These are phyloP conservation scores for Pomatostomus ruficeps DNA, from an alignment of 2,113 vertebrate genomes.

Conservation along the genomic window DNA sequence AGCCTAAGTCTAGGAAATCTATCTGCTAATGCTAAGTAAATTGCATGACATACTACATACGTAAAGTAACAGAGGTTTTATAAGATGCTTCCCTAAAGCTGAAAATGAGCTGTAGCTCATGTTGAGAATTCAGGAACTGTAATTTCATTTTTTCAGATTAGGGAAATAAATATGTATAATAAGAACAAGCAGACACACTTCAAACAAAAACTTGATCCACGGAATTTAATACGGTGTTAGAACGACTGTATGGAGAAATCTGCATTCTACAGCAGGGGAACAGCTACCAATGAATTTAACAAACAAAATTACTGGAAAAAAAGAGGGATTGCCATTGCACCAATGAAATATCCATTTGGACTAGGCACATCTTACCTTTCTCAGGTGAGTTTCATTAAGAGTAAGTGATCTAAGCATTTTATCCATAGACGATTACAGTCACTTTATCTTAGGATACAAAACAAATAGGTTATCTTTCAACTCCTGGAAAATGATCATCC, in stretches of 20 bases:
- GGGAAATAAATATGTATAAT: conserved; percentile 83
- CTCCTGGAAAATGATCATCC: not conserved
- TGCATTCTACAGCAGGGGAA: conserved; percentile 62
- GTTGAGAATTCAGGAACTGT: not conserved
- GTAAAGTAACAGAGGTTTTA: not conserved
- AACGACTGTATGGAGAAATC: conserved; percentile 77
- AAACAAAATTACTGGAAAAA: conserved; percentile 85
- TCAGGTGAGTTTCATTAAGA: conserved; percentile 75
- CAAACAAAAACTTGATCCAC: conserved; percentile 76
- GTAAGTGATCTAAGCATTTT: not conserved
- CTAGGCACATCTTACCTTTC: conserved; percentile 63
- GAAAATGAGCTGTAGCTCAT: not conserved
- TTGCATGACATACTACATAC: not conserved
- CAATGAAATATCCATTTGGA: conserved; percentile 83
- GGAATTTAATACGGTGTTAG: conserved; percentile 81
- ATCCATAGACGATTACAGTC: not conserved
- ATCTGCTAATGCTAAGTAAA: not conserved
- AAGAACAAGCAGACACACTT: conserved; percentile 73
- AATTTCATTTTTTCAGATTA: conserved; percentile 71
- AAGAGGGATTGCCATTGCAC: conserved; percentile 81
- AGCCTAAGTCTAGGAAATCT: not conserved
- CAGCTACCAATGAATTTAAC: conserved; percentile 75
- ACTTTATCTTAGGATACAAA: not conserved
- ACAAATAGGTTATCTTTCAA: not conserved
- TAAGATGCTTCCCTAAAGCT: not conserved